Evolutionary conservation across 2,888 invertebrate genomes (phyloP).

Genomic region (Amblyjoppa proteus): DNA sequence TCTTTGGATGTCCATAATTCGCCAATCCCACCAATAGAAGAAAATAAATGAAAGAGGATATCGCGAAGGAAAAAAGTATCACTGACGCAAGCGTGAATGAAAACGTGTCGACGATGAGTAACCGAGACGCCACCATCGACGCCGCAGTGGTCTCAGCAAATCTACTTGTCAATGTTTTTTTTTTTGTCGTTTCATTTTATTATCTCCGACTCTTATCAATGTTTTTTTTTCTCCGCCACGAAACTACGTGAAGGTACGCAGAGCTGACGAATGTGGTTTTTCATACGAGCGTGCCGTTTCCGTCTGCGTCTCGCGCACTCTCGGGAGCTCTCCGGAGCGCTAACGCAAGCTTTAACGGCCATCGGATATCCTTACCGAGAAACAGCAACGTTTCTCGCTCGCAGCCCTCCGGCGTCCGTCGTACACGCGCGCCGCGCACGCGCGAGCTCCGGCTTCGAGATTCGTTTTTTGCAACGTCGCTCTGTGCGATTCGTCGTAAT

Average conservation of each 20-base stretch:
- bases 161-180: not conserved
- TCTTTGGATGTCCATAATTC: not conserved
- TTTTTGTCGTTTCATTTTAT: not conserved
- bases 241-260: not conserved
- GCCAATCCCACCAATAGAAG: not conserved
- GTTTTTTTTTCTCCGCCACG: not conserved
- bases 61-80: not conserved
- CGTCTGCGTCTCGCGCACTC: not conserved
- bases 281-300: constrained; percentile 6
- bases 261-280: constrained; percentile 24
- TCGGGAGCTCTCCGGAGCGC: not conserved
- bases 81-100: not conserved
- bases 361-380: constrained; percentile 71
- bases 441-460: constrained; percentile 8
- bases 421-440: not conserved
- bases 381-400: constrained; percentile 52
- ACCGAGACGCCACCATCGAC: not conserved
- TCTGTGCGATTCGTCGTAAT: constrained; percentile 5
- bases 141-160: not conserved
- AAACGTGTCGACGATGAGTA: not conserved
- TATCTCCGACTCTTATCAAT: constrained; percentile 20
- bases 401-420: not conserved
- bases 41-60: constrained; percentile 2
- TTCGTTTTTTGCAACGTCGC: constrained; percentile 39
- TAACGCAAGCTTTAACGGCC: constrained; percentile 55